Evolutionary conservation across 2,113 vertebrate species (phyloP).

Genomic region (Xenopus tropicalis): DNA sequence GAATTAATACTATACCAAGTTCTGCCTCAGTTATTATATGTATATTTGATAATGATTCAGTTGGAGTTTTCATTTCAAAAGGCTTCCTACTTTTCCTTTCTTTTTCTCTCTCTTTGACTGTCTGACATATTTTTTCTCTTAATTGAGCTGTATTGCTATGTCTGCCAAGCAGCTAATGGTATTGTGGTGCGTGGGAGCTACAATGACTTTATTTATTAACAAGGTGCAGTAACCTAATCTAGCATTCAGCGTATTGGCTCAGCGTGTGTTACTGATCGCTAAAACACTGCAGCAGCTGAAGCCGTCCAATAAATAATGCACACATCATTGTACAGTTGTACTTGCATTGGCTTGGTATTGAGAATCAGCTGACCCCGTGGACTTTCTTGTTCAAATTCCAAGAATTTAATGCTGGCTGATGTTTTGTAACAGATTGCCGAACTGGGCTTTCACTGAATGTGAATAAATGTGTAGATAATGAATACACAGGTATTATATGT

Average conservation of each 20-base stretch:
- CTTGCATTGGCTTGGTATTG: not conserved
- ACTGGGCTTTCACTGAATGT: not conserved
- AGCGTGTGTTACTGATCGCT: slow-evolving; percentile 22
- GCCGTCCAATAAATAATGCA: slow-evolving; percentile 27
- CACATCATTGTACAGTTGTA: not conserved
- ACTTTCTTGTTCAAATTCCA: slow-evolving; percentile 38
- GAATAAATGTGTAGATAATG: too few species aligned
- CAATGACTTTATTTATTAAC: slow-evolving; percentile 37
- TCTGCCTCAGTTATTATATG: too few species aligned
- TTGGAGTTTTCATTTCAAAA: too few species aligned
- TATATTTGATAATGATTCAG: too few species aligned
- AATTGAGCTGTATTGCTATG: not conserved
- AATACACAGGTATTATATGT: too few species aligned
- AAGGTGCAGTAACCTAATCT: slow-evolving; percentile 18
- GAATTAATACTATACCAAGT: too few species aligned
- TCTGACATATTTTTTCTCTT: too few species aligned
- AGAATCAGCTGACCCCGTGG: slow-evolving; percentile 25
- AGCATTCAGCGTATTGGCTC: slow-evolving; percentile 2
- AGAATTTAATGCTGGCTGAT: slow-evolving; percentile 38
- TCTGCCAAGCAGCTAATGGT: slow-evolving; percentile 19
- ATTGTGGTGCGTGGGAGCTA: slow-evolving; percentile 8
- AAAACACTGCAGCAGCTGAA: slow-evolving; percentile 4
- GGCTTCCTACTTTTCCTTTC: too few species aligned
- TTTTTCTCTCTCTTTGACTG: too few species aligned
- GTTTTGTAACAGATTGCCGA: slow-evolving; percentile 36